These are phyloP conservation scores for Odobenus rosmarus DNA, from an alignment of 2,113 vertebrate genomes.

Conservation along the genomic window DNA sequence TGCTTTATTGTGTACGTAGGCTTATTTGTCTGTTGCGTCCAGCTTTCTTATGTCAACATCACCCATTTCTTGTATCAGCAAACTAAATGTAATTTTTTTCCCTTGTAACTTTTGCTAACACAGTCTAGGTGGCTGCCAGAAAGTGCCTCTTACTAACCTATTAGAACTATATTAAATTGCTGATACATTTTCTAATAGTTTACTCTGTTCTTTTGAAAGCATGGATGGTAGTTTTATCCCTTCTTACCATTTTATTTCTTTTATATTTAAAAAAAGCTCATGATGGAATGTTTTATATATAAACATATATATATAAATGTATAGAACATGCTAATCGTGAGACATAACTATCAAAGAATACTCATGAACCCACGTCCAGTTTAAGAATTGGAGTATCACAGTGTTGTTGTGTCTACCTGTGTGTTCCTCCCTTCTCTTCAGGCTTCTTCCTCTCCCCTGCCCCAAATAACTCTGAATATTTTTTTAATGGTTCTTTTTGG, in stretches of 20 bases:
- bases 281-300: background rate
- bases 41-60: background rate
- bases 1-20: background rate
- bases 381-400: background rate
- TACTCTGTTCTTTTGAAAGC: background rate
- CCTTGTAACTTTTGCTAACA: background rate
- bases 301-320: background rate
- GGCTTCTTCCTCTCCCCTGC: background rate
- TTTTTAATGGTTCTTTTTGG: background rate
- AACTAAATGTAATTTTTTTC: background rate
- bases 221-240: background rate
- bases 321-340: background rate
- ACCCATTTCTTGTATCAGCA: background rate
- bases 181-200: background rate
- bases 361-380: rapidly evolving
- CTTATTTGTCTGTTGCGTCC: background rate
- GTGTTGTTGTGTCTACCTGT: too few relatives aligned
- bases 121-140: background rate
- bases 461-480: background rate
- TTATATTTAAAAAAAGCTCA: background rate
- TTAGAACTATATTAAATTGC: background rate
- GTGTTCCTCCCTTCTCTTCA: too few relatives aligned
- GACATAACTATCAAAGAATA: background rate
- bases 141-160: background rate
- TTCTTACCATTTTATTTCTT: background rate